Percentiles rank a stretch among this genome's conserved stretches.
These are phyloP conservation scores for Psilopsiagon aurifrons DNA, from an alignment of 2,113 vertebrate species.

Conservation along the genomic window DNA sequence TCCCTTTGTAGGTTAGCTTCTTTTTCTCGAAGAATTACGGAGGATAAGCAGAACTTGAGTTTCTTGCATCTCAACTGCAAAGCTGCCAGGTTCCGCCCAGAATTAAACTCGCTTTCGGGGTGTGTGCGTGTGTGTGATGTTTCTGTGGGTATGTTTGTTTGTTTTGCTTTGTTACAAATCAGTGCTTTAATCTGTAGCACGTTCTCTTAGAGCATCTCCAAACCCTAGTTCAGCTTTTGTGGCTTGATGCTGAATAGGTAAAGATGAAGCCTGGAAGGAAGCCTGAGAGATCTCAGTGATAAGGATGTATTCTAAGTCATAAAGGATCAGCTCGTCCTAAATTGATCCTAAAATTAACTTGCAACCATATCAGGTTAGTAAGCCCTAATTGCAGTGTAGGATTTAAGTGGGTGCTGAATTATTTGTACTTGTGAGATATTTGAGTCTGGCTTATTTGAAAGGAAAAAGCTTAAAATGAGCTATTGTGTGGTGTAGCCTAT, in stretches of 20 bases:
- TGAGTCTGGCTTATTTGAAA: neutral
- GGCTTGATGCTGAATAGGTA: neutral
- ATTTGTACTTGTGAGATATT: neutral
- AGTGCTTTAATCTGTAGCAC: neutral
- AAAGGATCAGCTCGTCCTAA: neutral
- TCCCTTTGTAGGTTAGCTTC: neutral
- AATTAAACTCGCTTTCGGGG: neutral
- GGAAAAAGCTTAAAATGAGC: neutral
- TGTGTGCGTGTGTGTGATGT: neutral
- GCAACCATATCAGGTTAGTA: neutral
- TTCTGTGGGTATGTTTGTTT: neutral
- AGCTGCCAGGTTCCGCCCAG: neutral
- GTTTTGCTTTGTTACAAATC: neutral
- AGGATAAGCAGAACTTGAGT: neutral
- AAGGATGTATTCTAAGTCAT: neutral
- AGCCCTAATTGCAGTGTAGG: neutral
- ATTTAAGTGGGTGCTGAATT: neutral
- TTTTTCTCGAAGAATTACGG: neutral
- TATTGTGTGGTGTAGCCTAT: conserved; percentile 7
- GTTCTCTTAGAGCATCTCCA: neutral
- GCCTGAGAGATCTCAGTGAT: neutral
- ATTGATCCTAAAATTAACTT: neutral
- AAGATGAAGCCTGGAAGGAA: conserved; percentile 12
- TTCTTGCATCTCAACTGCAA: neutral
- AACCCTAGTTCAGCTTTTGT: neutral